phyloP scores from a whole-genome alignment of 1,140 invertebrate species.

The Micrasema longulum region DNA sequence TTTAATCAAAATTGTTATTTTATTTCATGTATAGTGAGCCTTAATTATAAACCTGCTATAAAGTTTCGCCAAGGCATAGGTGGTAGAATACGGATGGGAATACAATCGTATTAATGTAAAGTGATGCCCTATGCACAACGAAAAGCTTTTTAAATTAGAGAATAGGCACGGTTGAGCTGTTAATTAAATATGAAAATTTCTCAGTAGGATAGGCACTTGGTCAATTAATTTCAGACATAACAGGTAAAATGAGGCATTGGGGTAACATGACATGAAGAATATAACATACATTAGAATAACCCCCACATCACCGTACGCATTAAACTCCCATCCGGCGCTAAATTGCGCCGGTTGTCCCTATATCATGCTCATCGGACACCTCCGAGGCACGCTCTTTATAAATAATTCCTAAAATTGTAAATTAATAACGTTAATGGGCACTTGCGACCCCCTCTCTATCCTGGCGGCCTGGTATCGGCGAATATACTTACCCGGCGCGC shows the following conservation, averaged over 20 bases:
- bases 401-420: slow-evolving; percentile 53
- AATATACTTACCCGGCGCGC: background rate
- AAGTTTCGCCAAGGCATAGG: no score
- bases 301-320: slow-evolving; percentile 15
- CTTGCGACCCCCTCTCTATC: slow-evolving; percentile 25
- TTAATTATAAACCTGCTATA: no score
- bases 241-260: background rate
- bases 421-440: slow-evolving; percentile 54
- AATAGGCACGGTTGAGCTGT: no score
- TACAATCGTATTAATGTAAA: no score
- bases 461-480: slow-evolving; percentile 19
- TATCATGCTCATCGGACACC: slow-evolving; percentile 42
- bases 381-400: slow-evolving; percentile 35
- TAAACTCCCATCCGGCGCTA: slow-evolving; percentile 24
- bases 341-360: slow-evolving; percentile 39
- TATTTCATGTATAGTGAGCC: no score
- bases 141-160: no score
- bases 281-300: background rate
- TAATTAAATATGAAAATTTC: background rate
- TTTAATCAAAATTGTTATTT: no score
- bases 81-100: no score
- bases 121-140: no score
- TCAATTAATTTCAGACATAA: slow-evolving; percentile 24
- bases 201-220: slow-evolving; percentile 23
- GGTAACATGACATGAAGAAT: slow-evolving; percentile 17